Evolutionary conservation across 2,113 vertebrate species (phyloP), one percentile per base, ranked within the genome.

Genomic region (Thryonomys swinderianus): DNA sequence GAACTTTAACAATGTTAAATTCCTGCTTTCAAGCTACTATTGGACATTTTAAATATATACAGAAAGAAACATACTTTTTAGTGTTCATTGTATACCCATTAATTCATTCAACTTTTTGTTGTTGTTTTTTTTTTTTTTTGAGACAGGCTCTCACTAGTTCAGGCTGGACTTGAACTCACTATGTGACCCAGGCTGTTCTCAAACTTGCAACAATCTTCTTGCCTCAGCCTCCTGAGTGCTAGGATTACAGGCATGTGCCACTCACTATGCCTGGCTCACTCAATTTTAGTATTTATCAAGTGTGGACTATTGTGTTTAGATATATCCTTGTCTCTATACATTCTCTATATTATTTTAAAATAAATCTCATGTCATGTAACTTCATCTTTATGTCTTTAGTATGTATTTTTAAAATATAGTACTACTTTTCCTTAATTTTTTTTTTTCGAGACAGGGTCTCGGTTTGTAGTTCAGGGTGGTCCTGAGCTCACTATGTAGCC

Each of bases 401-500:
- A 5, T 85, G 5, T 82, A n/a, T 91, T 40, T 45, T 85, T 71
- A 83, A 93, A 92, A 94, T 84, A 62, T 20, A 61, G 3, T 69
- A 67, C 59, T 86, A 92, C n/a, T 82, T 57, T 92, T 94, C 8
- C 21, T 80, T 90, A 53, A 64, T 94, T n/a, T n/a, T n/a, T n/a
- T n/a, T n/a, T n/a, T n/a, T n/a, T n/a, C n/a, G n/a, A n/a, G n/a
- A n/a, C n/a, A n/a, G n/a, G n/a, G n/a, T n/a, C n/a, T n/a, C n/a
- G n/a, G n/a, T n/a, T n/a, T n/a, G n/a, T n/a, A n/a, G n/a, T n/a
- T n/a, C n/a, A n/a, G n/a, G n/a, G n/a, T n/a, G n/a, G n/a, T n/a
- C n/a, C n/a, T n/a, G n/a, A n/a, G n/a, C n/a, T n/a, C n/a, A n/a
- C n/a, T n/a, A n/a, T n/a, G n/a, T n/a, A n/a, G n/a, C n/a, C n/a